phyloP scores from a whole-genome alignment of 2,888 invertebrate species.

The Watsonalla cultraria region DNA sequence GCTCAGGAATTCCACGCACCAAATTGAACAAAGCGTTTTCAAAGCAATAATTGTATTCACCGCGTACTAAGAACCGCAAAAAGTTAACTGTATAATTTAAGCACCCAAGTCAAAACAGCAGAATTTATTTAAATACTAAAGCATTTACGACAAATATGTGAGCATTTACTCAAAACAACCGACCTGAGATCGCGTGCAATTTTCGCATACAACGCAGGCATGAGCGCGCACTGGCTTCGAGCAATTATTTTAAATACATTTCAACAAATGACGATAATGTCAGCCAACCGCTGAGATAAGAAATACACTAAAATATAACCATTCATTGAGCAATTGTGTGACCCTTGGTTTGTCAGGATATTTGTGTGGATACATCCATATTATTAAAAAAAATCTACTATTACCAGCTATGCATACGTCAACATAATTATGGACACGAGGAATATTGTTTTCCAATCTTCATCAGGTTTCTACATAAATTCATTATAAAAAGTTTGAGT shows the following conservation, averaged over 20 bases:
- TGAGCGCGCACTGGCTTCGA: slow-evolving; percentile 61
- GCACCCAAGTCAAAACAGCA: slow-evolving; percentile 26
- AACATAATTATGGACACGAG: no score
- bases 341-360: slow-evolving; percentile 34
- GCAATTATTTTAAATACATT: slow-evolving; percentile 78
- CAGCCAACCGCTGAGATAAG: slow-evolving; percentile 60
- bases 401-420: no score
- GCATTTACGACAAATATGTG: slow-evolving; percentile 72
- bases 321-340: slow-evolving; percentile 54
- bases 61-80: slow-evolving; percentile 27
- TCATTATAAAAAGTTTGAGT: no score
- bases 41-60: slow-evolving; percentile 11
- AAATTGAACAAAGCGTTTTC: slow-evolving; percentile 27
- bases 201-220: slow-evolving; percentile 63
- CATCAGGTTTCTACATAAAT: no score
- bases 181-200: slow-evolving; percentile 69
- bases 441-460: no score
- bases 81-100: slow-evolving; percentile 41
- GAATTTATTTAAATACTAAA: slow-evolving; percentile 49
- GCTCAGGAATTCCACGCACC: slow-evolving; percentile 28
- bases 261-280: slow-evolving; percentile 77
- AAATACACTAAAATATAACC: slow-evolving; percentile 49
- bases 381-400: background rate
- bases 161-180: slow-evolving; percentile 70
- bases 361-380: slow-evolving; percentile 14